phyloP scores from a whole-genome alignment of 2,888 invertebrate species.

The Folsomia candida region DNA sequence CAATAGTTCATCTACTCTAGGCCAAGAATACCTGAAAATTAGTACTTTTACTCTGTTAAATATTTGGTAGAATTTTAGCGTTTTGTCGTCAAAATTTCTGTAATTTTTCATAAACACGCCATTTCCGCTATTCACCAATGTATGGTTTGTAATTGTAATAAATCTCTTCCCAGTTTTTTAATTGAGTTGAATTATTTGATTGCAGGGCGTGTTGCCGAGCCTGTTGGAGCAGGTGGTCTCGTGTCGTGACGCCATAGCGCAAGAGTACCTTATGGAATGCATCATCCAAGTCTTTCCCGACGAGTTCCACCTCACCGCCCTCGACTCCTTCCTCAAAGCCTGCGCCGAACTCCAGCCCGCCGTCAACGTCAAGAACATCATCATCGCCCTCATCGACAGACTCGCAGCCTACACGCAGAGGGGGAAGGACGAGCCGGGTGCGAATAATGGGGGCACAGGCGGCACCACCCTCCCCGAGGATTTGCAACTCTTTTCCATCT shows the following conservation, averaged over 20 bases:
- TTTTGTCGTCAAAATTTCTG: neutral
- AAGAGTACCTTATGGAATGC: conserved; percentile 99
- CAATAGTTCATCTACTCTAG: too few relatives aligned
- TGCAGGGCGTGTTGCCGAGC: conserved; percentile 81
- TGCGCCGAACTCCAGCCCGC: conserved; percentile 93
- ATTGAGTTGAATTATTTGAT: too few relatives aligned
- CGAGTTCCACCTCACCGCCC: conserved; percentile 94
- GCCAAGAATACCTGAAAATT: too few relatives aligned
- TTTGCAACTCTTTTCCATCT: conserved; percentile 94
- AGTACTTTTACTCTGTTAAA: too few relatives aligned
- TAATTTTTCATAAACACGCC: too few relatives aligned
- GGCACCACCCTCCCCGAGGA: conserved; percentile 67
- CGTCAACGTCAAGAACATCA: conserved; percentile 97
- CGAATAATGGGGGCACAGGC: neutral
- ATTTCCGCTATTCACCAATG: too few relatives aligned
- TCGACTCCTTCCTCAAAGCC: conserved; percentile 92
- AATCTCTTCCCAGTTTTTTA: neutral
- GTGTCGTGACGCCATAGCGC: conserved; percentile 95
- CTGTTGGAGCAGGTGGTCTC: conserved; percentile 98
- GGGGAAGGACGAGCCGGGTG: conserved; percentile 62
- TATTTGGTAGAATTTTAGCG: neutral
- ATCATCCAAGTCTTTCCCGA: conserved; percentile 99
- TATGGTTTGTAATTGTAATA: neutral
- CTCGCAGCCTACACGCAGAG: conserved; percentile 81
- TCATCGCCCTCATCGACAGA: conserved; percentile 92